Evolutionary conservation across 1,140 invertebrate genomes (phyloP).

Genomic region (Myzus persicae): DNA sequence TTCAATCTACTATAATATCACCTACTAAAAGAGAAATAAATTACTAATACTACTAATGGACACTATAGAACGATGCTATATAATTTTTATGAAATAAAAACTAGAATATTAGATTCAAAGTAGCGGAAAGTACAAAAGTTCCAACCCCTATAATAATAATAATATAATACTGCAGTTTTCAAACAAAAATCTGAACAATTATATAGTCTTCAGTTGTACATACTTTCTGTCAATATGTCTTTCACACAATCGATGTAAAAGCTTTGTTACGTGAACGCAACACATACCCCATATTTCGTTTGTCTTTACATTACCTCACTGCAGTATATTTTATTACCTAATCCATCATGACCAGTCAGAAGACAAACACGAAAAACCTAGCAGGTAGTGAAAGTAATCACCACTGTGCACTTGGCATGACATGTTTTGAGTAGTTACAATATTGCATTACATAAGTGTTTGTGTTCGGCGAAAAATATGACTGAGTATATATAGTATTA

Average conservation of each 20-base stretch:
- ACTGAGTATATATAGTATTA: background rate
- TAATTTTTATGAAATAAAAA: no score
- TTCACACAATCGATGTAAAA: background rate
- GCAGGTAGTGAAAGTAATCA: background rate
- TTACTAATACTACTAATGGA: no score
- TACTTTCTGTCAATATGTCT: background rate
- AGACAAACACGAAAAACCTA: conserved; percentile 12
- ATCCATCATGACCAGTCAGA: conserved; percentile 24
- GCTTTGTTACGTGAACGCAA: background rate
- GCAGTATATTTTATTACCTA: background rate
- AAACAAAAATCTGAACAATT: background rate
- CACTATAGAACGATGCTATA: no score
- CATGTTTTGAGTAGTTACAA: conserved; percentile 9
- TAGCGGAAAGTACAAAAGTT: background rate
- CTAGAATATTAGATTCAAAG: no score
- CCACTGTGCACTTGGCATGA: conserved; percentile 22
- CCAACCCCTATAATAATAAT: background rate
- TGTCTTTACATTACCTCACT: background rate
- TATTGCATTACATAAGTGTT: conserved; percentile 1
- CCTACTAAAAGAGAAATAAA: no score
- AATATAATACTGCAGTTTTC: background rate
- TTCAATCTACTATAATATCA: no score
- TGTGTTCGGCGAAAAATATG: background rate
- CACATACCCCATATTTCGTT: background rate
- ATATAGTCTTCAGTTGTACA: background rate